A percentile compares a stretch with the other conserved stretches of the same genome.
phyloP scores from a whole-genome alignment of 2,888 invertebrate species.

The Lasiommata megera region DNA sequence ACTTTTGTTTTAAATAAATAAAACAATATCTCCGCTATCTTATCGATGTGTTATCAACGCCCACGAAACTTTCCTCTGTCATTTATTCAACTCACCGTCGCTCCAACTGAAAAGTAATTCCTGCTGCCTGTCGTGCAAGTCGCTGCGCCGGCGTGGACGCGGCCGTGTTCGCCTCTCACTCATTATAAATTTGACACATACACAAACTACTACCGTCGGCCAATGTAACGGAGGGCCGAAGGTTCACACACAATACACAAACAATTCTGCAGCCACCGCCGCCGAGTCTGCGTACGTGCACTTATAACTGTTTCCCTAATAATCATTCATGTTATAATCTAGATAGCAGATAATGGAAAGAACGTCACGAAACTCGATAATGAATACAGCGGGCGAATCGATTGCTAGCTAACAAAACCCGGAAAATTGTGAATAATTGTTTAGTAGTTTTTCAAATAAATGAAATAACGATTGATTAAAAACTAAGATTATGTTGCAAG shows the following conservation, averaged over 20 bases:
- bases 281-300: slow-evolving; percentile 61
- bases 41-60: not conserved
- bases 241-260: slow-evolving; percentile 49
- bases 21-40: slow-evolving; percentile 2
- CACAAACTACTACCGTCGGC: slow-evolving; percentile 23
- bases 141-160: slow-evolving; percentile 66
- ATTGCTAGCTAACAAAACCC: slow-evolving; percentile 37
- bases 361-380: slow-evolving; percentile 70
- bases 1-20: not conserved
- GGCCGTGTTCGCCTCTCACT: slow-evolving; percentile 57
- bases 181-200: slow-evolving; percentile 48
- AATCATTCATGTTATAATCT: slow-evolving; percentile 58
- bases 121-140: slow-evolving; percentile 62
- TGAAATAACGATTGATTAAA: not conserved
- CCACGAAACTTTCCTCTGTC: slow-evolving; percentile 7
- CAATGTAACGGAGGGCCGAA: slow-evolving; percentile 31
- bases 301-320: slow-evolving; percentile 52
- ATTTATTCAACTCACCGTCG: slow-evolving; percentile 59
- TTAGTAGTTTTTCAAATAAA: not conserved
- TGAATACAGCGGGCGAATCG: slow-evolving; percentile 35
- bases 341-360: slow-evolving; percentile 61
- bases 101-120: slow-evolving; percentile 70
- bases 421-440: slow-evolving; percentile 29
- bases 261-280: slow-evolving; percentile 42
- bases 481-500: too few species aligned